phyloP scores from a whole-genome alignment of 2,113 vertebrate species.

The Equus quagga region DNA sequence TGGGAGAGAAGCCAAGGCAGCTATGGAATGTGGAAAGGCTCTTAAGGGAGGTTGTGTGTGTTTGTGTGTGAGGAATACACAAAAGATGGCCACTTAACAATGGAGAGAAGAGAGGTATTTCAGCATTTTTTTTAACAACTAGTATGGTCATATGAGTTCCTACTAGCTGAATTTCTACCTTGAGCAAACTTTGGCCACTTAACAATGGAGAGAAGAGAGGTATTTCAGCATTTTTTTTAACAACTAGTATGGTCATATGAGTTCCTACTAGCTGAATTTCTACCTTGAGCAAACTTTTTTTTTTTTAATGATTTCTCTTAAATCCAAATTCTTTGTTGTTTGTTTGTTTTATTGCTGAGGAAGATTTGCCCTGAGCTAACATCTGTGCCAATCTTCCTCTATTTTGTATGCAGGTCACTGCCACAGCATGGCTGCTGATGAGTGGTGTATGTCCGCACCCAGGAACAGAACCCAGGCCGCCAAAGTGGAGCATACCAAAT shows the following conservation, averaged over 20 bases:
- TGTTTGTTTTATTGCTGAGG: not conserved
- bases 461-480: no score
- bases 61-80: not conserved
- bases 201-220: no score
- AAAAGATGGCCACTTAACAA: not conserved
- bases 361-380: no score
- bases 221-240: not conserved
- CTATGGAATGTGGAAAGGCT: not conserved
- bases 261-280: not conserved
- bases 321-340: not conserved
- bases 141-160: not conserved
- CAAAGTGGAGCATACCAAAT: no score
- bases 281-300: not conserved
- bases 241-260: not conserved
- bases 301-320: slow-evolving; percentile 13
- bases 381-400: no score
- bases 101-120: not conserved
- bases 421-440: no score
- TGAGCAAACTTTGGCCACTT: not conserved
- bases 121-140: not conserved
- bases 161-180: not conserved
- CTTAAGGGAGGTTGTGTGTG: not conserved
- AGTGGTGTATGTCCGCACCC: no score
- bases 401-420: no score
- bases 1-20: not conserved